Evolutionary conservation across 2,797 vertebrate genomes (phyloP), one percentile per base, ranked within the genome.

Genomic region (Apogon hyalosoma): DNA sequence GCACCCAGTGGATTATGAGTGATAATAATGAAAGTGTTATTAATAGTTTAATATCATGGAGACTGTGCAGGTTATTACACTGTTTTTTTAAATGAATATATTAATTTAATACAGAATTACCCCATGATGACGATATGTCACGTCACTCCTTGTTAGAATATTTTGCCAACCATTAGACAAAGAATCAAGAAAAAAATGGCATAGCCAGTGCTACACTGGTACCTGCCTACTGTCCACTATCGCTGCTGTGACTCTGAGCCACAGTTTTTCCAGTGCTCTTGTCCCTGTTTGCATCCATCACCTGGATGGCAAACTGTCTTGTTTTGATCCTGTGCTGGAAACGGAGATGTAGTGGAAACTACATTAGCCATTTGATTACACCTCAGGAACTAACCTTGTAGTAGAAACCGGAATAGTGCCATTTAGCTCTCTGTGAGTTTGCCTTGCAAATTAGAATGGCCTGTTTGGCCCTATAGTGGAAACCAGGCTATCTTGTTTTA

Each of bases 381-480:
- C 50, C 21, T 42, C 33, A 62, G 47, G 36, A 53, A 16, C 21
- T 16, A 3, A 12, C 52, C 19, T 11, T 47, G 24, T 61, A 18
- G 18, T 18, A 18, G 54, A 72, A 45, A 73, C 47, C 52, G 28
- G 33, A 61, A 8, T 9, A 15, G 8, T 24, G 19, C 63, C 18
- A 39, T 68, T 54, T 59, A 31, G 42, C 15, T 57, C 18, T 69
- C 38, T 62, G 43, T 50, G 51, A 60, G 56, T 68, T 69, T 53
- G 15, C 54, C 14, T 14, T 63, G 40, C 41, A 36, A 45, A 64
- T 18, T 9, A 36, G 60, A 70, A 19, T 15, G n/a, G 38, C 19
- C 1, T 14, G 13, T 41, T 50, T 39, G 11, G 11, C 59, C 40
- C 49, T 40, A 41, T 48, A 11, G 36, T 60, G 33, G 57, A 63